Percentiles rank a stretch among this genome's conserved stretches.
Evolutionary conservation across 2,113 vertebrate genomes (phyloP).

Genomic region (Nycticorax nycticorax): DNA sequence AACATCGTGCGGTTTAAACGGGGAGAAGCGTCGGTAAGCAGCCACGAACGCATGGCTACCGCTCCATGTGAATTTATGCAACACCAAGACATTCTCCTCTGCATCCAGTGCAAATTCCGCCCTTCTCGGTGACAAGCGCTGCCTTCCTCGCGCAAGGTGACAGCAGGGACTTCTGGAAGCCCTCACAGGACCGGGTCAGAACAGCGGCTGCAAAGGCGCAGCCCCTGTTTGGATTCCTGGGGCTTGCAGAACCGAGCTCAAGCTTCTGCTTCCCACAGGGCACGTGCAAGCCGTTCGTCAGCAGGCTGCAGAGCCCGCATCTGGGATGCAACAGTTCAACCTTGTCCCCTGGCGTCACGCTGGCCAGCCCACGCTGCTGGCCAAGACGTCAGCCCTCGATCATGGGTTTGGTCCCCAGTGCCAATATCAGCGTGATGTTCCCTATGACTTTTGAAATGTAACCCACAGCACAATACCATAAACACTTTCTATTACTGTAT

Average conservation of each 20-base stretch:
- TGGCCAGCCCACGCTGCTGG: neutral
- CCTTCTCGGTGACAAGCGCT: fast-evolving
- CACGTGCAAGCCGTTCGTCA: fast-evolving
- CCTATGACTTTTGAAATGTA: neutral
- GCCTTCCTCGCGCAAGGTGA: neutral
- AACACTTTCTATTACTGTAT: neutral
- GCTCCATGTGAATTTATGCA: neutral
- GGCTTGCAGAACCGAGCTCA: neutral
- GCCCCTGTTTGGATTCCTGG: neutral
- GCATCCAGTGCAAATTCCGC: neutral
- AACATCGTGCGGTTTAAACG: fast-evolving
- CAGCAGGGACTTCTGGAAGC: neutral
- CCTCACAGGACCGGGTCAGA: fast-evolving
- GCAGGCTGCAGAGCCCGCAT: fast-evolving
- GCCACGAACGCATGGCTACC: fast-evolving
- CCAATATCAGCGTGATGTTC: neutral
- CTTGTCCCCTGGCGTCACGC: neutral
- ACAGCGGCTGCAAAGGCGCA: neutral
- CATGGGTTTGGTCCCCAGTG: neutral
- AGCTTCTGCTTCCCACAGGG: neutral
- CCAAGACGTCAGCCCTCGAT: neutral
- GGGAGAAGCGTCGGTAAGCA: neutral
- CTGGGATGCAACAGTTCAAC: fast-evolving
- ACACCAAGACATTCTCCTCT: fast-evolving
- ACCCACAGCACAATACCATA: neutral